Base-by-base conservation (phyloP, 1,140 invertebrate genomes). In the Belonocnema kinseyi region DNA sequence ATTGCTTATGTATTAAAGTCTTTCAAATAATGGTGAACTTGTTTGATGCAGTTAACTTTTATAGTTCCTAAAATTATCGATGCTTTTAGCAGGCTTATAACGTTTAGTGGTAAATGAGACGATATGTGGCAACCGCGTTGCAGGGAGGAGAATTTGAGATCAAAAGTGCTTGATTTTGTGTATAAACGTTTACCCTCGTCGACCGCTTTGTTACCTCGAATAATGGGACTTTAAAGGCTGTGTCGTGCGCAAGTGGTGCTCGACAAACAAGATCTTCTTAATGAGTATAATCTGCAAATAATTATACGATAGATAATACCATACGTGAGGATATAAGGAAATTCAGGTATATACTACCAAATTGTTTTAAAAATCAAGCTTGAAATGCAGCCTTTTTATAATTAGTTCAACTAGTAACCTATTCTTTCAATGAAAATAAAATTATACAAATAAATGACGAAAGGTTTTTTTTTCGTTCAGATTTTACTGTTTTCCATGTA, bases 121-220 rank as follows among this genome's bases (percentile, higher is more conserved):
- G 61, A 66, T 66, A 66, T 66, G 61, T 40, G 46, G 61, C 26
- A 66, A 66, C 61, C 61, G 46, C 61, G 40, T 66, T 66, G 0
- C 14, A 40, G 26, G 61, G 61, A n/a, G 46, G 61, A 66, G 61
- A 66, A 66, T 26, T 66, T 66, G 61, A 66, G 61, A 66, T 66
- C 61, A 66, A 66, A 66, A 66, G 61, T 66, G 61, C 26, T 66
- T 66, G 61, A 66, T 66, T 66, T 66, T 66, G 61, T 66, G 61
- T 66, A 16, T 46, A 66, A 66, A 66, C 61, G 61, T 66, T 66
- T 66, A 33, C 61, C 61, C 61, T 66, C 26, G 17, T 54, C 53
- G 53, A 17, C 53, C 53, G 53, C 53, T 54, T 54, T 66, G 33
- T 66, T 66, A n/a, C 33, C 13, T 46, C 13, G 61, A 66, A 33